A percentile compares a stretch with the other conserved stretches of the same genome.
Evolutionary conservation across 2,113 vertebrate genomes (phyloP).

Genomic region (Uria lomvia): DNA sequence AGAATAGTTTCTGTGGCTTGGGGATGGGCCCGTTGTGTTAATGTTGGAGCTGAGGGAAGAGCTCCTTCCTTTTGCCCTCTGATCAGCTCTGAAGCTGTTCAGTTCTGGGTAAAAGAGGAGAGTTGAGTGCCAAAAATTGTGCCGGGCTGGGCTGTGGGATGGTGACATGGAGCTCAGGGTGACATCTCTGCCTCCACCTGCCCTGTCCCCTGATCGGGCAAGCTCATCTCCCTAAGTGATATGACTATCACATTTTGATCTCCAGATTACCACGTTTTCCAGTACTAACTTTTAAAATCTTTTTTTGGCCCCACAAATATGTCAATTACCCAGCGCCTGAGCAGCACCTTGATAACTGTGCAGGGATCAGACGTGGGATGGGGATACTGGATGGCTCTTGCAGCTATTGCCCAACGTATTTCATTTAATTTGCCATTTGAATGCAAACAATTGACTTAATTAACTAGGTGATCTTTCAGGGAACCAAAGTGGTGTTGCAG

Average conservation of each 20-base stretch:
- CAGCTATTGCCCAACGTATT: not conserved
- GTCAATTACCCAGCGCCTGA: not conserved
- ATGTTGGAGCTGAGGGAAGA: not conserved
- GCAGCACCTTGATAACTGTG: not conserved
- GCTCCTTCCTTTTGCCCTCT: not conserved
- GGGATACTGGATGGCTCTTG: not conserved
- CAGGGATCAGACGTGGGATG: accelerated
- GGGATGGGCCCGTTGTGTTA: accelerated
- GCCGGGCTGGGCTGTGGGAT: not conserved
- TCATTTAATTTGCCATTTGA: not conserved
- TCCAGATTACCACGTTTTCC: not conserved
- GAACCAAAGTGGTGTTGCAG: not conserved
- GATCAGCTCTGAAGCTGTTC: not conserved
- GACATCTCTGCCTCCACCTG: not conserved
- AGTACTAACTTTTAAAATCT: not conserved
- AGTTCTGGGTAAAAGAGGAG: not conserved
- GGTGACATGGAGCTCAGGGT: not conserved
- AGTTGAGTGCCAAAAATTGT: not conserved
- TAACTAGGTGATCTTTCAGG: not conserved
- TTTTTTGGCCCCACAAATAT: not conserved
- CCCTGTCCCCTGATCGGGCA: not conserved
- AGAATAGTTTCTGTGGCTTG: not conserved
- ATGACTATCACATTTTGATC: not conserved
- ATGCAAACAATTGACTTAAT: not conserved
- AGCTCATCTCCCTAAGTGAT: not conserved